Percentiles rank a stretch among this genome's conserved stretches.
These are phyloP conservation scores for Trimorus sp. DNA, from an alignment of 2,888 invertebrate species.

Conservation along the genomic window DNA sequence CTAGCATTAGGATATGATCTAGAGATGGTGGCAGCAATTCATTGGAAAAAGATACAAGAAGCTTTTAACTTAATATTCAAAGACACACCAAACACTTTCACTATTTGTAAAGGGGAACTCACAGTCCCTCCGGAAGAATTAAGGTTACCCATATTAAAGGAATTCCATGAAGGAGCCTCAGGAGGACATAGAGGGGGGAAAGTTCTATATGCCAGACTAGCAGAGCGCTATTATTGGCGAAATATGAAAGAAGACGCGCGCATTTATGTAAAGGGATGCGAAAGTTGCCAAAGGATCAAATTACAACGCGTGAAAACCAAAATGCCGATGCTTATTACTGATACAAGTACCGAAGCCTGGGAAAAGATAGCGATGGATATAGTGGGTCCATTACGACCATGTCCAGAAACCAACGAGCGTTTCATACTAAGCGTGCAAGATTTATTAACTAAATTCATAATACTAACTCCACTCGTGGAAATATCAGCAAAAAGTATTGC, in stretches of 20 bases:
- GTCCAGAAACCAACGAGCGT: not conserved
- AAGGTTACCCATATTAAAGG: not conserved
- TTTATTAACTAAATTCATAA: not conserved
- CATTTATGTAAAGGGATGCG: not conserved
- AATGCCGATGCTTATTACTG: not conserved
- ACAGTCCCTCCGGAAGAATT: not conserved
- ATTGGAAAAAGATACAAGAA: not conserved
- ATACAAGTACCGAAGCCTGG: not conserved
- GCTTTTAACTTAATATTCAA: not conserved
- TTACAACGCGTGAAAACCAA: not conserved
- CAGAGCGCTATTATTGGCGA: not conserved
- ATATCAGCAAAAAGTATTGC: not conserved
- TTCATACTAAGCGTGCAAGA: not conserved
- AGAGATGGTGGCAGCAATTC: not conserved
- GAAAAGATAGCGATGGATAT: not conserved
- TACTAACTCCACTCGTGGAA: not conserved
- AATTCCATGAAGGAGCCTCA: not conserved
- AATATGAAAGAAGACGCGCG: not conserved
- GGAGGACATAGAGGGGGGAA: not conserved
- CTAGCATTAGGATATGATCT: not conserved
- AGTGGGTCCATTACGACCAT: not conserved
- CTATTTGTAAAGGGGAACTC: not conserved
- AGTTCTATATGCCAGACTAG: not conserved
- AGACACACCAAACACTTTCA: not conserved
- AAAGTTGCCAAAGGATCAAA: not conserved